Conservation (phyloP, 2,888 invertebrate genomes). For the Chironomus riparius region DNA sequence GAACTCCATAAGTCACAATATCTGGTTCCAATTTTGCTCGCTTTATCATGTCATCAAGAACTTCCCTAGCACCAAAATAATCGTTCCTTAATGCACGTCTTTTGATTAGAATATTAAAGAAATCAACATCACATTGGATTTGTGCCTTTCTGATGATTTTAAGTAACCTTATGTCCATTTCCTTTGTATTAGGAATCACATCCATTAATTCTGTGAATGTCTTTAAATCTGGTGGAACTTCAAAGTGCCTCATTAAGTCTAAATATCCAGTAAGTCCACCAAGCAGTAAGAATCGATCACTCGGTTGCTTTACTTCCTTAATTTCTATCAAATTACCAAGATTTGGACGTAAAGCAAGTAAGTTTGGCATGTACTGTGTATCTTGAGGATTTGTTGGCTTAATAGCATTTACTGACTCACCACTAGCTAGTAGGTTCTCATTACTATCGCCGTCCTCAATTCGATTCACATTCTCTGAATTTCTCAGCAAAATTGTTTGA, state of each 20-base stretch:
- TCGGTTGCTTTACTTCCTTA: constrained; percentile 48
- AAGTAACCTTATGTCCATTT: constrained; percentile 62
- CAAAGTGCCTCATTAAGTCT: constrained; percentile 57
- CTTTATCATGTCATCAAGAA: constrained; percentile 44
- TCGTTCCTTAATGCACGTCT: constrained; percentile 62
- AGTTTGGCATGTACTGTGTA: constrained; percentile 48
- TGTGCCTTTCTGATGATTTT: constrained; percentile 49
- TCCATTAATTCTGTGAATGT: constrained; percentile 70
- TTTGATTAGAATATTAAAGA: constrained; percentile 80
- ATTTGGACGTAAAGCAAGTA: constrained; percentile 52
- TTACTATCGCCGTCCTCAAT: not conserved
- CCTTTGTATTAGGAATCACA: constrained; percentile 54
- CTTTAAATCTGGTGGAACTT: constrained; percentile 64
- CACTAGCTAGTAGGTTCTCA: constrained; percentile 29
- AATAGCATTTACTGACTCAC: constrained; percentile 30
- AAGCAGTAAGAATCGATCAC: constrained; percentile 63
- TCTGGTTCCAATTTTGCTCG: constrained; percentile 54
- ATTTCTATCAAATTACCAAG: constrained; percentile 53
- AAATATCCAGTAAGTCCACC: constrained; percentile 75
- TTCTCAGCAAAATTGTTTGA: constrained; percentile 33
- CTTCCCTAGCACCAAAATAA: constrained; percentile 59
- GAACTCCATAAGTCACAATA: constrained; percentile 75
- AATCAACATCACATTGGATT: constrained; percentile 64
- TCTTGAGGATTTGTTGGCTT: not conserved
- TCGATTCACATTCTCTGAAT: not conserved